Evolutionary conservation across 2,888 invertebrate species (phyloP), one percentile per base, ranked within the genome.

Genomic region (Charanyca ferruginea): DNA sequence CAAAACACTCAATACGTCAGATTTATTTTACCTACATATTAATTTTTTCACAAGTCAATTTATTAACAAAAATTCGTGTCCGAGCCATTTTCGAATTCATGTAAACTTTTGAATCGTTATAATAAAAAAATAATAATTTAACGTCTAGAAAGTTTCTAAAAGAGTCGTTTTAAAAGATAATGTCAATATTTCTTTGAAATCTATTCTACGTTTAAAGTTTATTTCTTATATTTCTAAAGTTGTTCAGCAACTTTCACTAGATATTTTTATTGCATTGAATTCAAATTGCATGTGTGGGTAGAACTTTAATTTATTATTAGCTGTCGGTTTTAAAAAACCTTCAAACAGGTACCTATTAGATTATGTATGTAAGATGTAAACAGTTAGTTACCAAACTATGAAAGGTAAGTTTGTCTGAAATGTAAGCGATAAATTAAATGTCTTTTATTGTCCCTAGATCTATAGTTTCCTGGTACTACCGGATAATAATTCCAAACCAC

Each of bases 141-240:
- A 58, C 5, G 64, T 68, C 60, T 65, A 42, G 54, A 77, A 77
- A 79, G 69, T 79, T 69, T 77, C 35, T 51, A 44, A 51, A 38
- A 52, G 11, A 58, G 45, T 22, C 57, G 35, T 79, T 75, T 55
- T 47, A 41, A 35, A 48, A 58, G 22, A 71, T 38, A 11, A 25
- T 41, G 35, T 20, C 55, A 71, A 58, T 79, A 69, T 73, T 60
- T 73, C 54, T 62, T 62, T 41, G 42, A 58, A 66, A 66, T 66
- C 22, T 67, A 62, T 63, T 54, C 18, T 13, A 62, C 11, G 23
- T 60, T 73, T 68, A 76, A 69, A 61, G 57, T 61, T 66, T 44
- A 48, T 68, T 32, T 32, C 55, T n/a, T n/a, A 47, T 49, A 63
- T 45, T 72, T 49, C 42, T 63, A 54, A 48, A 60, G 60, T 23